A percentile compares a stretch with the other conserved stretches of the same genome.
These are phyloP conservation scores for Chroicocephalus ridibundus DNA, from an alignment of 2,113 vertebrate genomes.

Conservation along the genomic window DNA sequence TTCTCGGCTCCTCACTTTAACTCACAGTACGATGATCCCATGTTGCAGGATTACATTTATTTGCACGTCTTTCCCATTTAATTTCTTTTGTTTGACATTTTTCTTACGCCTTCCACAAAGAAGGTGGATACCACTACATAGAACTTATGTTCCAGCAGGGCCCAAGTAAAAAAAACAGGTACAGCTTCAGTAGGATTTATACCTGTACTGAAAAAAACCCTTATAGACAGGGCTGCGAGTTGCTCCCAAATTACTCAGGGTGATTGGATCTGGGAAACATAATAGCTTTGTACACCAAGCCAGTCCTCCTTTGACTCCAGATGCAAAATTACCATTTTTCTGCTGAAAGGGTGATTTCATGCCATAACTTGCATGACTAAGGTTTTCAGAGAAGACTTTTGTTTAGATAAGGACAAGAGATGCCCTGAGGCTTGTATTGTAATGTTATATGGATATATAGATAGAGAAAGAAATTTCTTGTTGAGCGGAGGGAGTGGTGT, in stretches of 20 bases:
- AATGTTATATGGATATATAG: slow-evolving; percentile 60
- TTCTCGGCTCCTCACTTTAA: background rate
- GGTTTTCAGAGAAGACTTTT: slow-evolving; percentile 68
- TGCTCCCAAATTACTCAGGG: slow-evolving; percentile 35
- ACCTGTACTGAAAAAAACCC: background rate
- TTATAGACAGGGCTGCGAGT: background rate
- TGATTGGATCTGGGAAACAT: slow-evolving; percentile 50
- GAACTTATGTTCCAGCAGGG: background rate
- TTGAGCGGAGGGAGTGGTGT: slow-evolving; percentile 56
- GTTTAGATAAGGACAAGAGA: slow-evolving; percentile 71
- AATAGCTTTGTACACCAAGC: slow-evolving; percentile 50
- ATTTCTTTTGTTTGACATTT: background rate
- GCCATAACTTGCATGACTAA: slow-evolving; percentile 69
- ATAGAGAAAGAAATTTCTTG: slow-evolving; percentile 54
- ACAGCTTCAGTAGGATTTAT: background rate
- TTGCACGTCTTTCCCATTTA: background rate
- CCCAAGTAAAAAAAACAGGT: background rate
- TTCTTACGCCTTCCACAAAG: background rate
- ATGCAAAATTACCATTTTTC: slow-evolving; percentile 63
- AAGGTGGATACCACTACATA: background rate
- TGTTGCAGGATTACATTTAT: background rate
- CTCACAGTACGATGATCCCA: background rate
- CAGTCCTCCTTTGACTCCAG: slow-evolving; percentile 58
- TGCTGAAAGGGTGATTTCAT: slow-evolving; percentile 70
- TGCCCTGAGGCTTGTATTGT: slow-evolving; percentile 66